phyloP scores from a whole-genome alignment of 1,140 invertebrate species.

The Piezodorus guildinii region DNA sequence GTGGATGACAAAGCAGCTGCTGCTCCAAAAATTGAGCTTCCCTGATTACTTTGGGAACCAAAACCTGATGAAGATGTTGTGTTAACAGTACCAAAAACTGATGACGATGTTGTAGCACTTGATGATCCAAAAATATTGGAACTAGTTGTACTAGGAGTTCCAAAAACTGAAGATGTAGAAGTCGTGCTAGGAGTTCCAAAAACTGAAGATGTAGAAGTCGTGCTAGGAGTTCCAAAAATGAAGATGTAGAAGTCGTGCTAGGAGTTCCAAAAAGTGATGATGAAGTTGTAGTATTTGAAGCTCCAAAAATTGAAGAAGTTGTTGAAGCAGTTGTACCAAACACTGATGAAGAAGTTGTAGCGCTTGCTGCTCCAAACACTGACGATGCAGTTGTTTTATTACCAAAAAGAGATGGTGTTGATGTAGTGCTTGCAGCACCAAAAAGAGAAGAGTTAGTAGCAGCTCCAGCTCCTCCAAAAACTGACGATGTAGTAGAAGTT shows the following conservation, averaged over 20 bases:
- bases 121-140: conserved; percentile 22
- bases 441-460: conserved; percentile 5
- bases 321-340: neutral
- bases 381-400: neutral
- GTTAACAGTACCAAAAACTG: conserved; percentile 9
- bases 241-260: conserved; percentile 5
- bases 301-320: neutral
- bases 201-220: conserved; percentile 16
- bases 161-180: neutral
- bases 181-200: conserved; percentile 17
- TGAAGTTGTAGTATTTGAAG: conserved; percentile 11
- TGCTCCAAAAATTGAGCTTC: conserved; percentile 21
- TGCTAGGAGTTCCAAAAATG: conserved; percentile 2
- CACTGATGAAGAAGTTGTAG: neutral
- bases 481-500: conserved; percentile 8
- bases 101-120: conserved; percentile 17
- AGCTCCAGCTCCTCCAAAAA: conserved; percentile 16
- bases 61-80: conserved; percentile 1
- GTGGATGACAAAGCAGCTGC: conserved; percentile 17
- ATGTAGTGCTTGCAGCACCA: neutral
- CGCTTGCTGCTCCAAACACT: conserved; percentile 6
- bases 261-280: conserved; percentile 18
- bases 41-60: neutral
- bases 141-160: conserved; percentile 9
- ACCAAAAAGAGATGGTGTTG: conserved; percentile 11